A percentile compares a stretch with the other conserved stretches of the same genome.
Conservation (phyloP, 2,888 invertebrate species). For the Peribatodes rhomboidaria region DNA sequence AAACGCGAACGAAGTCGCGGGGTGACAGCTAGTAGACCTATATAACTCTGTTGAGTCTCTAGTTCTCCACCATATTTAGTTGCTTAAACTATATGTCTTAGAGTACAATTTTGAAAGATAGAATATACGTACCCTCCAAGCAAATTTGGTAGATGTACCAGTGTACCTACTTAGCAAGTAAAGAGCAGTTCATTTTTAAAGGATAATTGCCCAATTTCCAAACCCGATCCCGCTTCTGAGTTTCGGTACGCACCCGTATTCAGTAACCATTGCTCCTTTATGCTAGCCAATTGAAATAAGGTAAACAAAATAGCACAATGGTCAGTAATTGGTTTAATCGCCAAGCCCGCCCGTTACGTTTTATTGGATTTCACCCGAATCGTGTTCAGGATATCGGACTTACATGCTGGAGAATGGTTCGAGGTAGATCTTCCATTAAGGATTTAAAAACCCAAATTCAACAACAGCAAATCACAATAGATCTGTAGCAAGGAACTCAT, state of each 20-base stretch:
- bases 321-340: conserved; percentile 70
- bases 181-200: conserved; percentile 1
- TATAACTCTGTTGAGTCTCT: no score
- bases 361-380: conserved; percentile 58
- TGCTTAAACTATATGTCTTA: no score
- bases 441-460: background rate
- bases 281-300: conserved; percentile 54
- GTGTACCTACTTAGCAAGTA: background rate
- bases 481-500: background rate
- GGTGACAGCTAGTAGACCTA: no score
- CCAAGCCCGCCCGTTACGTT: conserved; percentile 63
- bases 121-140: no score
- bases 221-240: conserved; percentile 11
- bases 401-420: background rate
- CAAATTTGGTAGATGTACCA: no score
- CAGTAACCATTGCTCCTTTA: conserved; percentile 43
- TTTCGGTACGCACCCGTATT: conserved; percentile 40
- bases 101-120: no score
- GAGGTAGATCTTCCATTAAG: conserved; percentile 3
- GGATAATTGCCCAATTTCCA: conserved; percentile 3
- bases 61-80: no score
- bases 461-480: background rate
- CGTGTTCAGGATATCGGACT: conserved; percentile 62
- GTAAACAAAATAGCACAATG: conserved; percentile 66
- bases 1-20: no score